Evolutionary conservation across 2,113 vertebrate genomes (phyloP).

Genomic region (Equus quagga): DNA sequence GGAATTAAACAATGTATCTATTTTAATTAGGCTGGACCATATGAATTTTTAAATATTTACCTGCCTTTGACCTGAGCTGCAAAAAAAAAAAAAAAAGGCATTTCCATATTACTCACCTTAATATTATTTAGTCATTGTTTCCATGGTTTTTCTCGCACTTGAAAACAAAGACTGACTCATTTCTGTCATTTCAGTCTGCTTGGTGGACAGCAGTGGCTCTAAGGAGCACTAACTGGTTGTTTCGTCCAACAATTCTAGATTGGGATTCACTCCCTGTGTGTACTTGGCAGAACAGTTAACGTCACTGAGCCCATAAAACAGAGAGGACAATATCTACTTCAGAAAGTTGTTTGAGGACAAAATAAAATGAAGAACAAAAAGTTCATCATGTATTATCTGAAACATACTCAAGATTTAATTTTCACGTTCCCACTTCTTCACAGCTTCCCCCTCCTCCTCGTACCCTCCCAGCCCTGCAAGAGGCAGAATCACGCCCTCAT

Average conservation of each 20-base stretch:
- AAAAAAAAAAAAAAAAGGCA: too few species aligned
- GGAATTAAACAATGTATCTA: neutral
- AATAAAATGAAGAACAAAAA: neutral
- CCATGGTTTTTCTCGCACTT: neutral
- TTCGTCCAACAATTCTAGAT: fast-evolving
- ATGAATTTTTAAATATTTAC: neutral
- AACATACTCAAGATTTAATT: neutral
- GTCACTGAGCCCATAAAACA: fast-evolving
- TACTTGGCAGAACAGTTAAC: fast-evolving
- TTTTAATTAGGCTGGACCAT: neutral
- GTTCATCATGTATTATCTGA: neutral
- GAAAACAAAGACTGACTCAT: too few species aligned
- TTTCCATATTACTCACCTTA: fast-evolving
- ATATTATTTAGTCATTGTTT: fast-evolving
- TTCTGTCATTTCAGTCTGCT: neutral
- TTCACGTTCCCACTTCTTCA: neutral
- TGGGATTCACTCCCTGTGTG: fast-evolving
- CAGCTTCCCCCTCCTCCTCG: fast-evolving
- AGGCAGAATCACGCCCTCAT: too few species aligned
- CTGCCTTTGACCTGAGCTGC: neutral
- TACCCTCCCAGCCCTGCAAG: fast-evolving
- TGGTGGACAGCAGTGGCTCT: neutral
- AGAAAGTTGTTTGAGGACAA: neutral
- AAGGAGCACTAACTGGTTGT: neutral
- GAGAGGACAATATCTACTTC: fast-evolving